Conservation (phyloP, 2,888 invertebrate species). For the Psylliodes chrysocephalus region DNA sequence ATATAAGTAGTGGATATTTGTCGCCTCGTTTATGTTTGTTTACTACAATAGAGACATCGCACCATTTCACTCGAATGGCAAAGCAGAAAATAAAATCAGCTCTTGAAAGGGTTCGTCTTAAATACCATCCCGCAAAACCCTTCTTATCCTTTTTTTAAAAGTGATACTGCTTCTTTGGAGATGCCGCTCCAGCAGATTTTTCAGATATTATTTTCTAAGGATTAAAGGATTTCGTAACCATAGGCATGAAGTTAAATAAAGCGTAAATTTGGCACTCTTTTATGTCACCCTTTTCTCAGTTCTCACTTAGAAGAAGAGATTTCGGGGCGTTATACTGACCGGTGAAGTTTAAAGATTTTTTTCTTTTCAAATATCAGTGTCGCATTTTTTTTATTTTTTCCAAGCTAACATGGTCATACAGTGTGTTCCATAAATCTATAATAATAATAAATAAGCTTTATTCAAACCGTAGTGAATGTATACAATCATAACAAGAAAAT, state of each 20-base stretch:
- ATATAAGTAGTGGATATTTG: conserved; percentile 6
- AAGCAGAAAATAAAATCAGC: conserved; percentile 41
- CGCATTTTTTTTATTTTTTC: no score
- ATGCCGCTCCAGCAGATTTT: conserved; percentile 38
- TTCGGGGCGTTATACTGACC: not conserved
- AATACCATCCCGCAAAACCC: conserved; percentile 41
- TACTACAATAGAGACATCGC: conserved; percentile 30
- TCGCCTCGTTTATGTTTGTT: conserved; percentile 30
- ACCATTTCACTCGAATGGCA: conserved; percentile 36
- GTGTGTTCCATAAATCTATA: no score
- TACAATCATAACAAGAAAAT: no score
- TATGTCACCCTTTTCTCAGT: conserved; percentile 11
- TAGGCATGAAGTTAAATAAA: conserved; percentile 37
- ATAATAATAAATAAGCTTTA: no score
- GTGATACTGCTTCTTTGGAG: conserved; percentile 39
- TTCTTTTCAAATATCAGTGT: no score
- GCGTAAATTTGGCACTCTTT: conserved; percentile 35
- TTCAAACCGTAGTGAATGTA: no score
- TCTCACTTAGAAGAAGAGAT: not conserved
- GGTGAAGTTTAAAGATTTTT: no score
- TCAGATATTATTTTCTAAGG: conserved; percentile 35
- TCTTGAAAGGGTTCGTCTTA: conserved; percentile 47
- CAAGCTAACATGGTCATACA: no score
- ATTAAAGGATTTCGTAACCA: conserved; percentile 39
- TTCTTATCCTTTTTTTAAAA: conserved; percentile 46